phyloP scores from a whole-genome alignment of 1,140 invertebrate genomes.

The Trigoniulus corallinus region DNA sequence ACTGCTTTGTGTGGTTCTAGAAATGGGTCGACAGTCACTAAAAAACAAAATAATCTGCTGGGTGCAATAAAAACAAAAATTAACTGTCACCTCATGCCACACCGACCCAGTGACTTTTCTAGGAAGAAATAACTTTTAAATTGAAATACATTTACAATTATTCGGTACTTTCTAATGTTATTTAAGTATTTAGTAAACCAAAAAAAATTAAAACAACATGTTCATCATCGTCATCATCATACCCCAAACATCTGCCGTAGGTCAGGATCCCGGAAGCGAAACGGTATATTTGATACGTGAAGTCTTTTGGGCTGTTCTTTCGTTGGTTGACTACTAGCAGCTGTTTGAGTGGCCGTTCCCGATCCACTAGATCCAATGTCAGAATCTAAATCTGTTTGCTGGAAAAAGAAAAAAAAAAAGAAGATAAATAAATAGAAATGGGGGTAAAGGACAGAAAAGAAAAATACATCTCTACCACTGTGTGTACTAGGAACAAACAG shows the following conservation, averaged over 20 bases:
- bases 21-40: too few relatives aligned
- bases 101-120: too few relatives aligned
- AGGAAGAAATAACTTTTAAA: too few relatives aligned
- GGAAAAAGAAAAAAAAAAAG: conserved; percentile 15
- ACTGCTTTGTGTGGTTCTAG: too few relatives aligned
- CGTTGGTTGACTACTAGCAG: conserved; percentile 22
- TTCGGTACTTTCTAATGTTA: too few relatives aligned
- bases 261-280: conserved; percentile 94
- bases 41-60: too few relatives aligned
- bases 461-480: conserved; percentile 1
- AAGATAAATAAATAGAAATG: not conserved
- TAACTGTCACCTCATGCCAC: too few relatives aligned
- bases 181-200: not conserved
- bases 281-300: conserved; percentile 92
- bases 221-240: conserved; percentile 28
- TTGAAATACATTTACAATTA: too few relatives aligned
- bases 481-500: too few relatives aligned
- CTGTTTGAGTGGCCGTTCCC: conserved; percentile 14
- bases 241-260: conserved; percentile 95
- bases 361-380: conserved; percentile 54
- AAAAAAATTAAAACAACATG: not conserved
- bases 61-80: too few relatives aligned
- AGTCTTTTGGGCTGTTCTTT: conserved; percentile 15
- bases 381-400: conserved; percentile 34
- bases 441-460: conserved; percentile 3